Evolutionary conservation across 30 jellyfish, hydroid and myxozoan species (phyloP).

Genomic region (Phacellophora camtschatica): DNA sequence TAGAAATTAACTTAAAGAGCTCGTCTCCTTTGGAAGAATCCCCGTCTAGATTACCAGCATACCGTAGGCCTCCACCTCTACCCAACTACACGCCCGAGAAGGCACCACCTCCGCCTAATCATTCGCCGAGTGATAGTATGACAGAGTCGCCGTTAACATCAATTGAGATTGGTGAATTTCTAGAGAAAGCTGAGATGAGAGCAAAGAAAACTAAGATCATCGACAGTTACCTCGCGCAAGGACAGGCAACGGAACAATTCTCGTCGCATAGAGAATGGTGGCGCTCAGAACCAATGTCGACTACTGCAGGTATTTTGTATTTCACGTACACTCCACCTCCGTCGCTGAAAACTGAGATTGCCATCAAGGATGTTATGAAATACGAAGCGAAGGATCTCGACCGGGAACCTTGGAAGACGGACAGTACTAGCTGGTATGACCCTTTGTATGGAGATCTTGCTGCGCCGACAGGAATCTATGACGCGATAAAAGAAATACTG

Average conservation of each 20-base stretch:
- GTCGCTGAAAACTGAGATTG: conserved; percentile 43
- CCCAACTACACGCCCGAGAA: conserved; percentile 53
- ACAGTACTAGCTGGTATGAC: conserved; percentile 84
- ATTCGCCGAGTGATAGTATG: conserved; percentile 1
- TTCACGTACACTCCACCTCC: conserved; percentile 94
- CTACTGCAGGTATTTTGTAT: conserved; percentile 66
- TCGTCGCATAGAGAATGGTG: conserved; percentile 87
- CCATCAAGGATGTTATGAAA: conserved; percentile 52
- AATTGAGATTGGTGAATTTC: conserved; percentile 44
- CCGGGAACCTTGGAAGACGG: conserved; percentile 88
- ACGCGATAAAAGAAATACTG: conserved; percentile 77
- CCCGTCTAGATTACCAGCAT: background rate
- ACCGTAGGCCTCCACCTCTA: conserved; percentile 8
- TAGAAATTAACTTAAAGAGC: conserved; percentile 16
- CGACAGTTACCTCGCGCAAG: conserved; percentile 51
- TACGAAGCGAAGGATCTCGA: conserved; percentile 66
- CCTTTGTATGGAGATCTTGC: conserved; percentile 96
- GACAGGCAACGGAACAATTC: conserved; percentile 20
- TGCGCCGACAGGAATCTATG: conserved; percentile 91
- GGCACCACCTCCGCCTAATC: conserved; percentile 82
- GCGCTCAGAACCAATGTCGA: conserved; percentile 62
- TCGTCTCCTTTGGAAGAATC: background rate
- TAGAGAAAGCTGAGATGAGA: conserved; percentile 37
- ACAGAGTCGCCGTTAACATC: conserved; percentile 18
- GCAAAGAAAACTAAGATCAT: conserved; percentile 24